Conservation (phyloP, 2,797 vertebrate genomes). For the Remorina albescens region DNA sequence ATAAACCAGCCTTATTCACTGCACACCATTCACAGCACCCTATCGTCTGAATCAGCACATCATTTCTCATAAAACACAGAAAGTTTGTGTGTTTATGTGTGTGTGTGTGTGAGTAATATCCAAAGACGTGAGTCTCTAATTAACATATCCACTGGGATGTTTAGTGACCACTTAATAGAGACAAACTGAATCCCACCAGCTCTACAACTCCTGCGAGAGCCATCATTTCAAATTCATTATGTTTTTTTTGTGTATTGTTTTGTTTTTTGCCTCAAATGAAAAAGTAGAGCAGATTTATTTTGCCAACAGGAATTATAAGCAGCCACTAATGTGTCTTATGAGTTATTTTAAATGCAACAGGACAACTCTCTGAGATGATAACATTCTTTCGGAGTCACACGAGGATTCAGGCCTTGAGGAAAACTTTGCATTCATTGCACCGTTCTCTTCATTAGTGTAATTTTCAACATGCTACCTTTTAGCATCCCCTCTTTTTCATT, state of each 20-base stretch:
- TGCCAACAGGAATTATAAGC: conserved; percentile 44
- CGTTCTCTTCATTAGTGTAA: conserved; percentile 45
- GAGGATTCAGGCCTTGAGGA: conserved; percentile 45
- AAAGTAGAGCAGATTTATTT: conserved; percentile 47
- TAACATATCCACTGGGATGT: conserved; percentile 56
- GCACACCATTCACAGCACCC: conserved; percentile 22
- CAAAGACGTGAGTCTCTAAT: conserved; percentile 44
- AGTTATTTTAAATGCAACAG: conserved; percentile 48
- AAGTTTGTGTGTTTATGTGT: conserved; percentile 13
- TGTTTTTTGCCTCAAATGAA: conserved; percentile 49
- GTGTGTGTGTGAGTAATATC: conserved; percentile 33
- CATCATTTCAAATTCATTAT: conserved; percentile 51
- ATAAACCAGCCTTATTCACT: conserved; percentile 47
- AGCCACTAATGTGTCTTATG: conserved; percentile 27
- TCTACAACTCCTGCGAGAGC: conserved; percentile 43
- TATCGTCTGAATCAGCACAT: conserved; percentile 59
- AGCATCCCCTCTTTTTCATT: conserved; percentile 1
- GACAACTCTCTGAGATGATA: conserved; percentile 31
- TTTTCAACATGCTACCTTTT: conserved; percentile 48
- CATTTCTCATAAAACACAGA: conserved; percentile 18
- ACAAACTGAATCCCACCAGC: conserved; percentile 40
- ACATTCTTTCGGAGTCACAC: conserved; percentile 31
- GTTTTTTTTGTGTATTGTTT: conserved; percentile 4
- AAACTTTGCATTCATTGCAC: conserved; percentile 50
- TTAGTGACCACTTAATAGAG: conserved; percentile 65